Percentiles rank a stretch among this genome's conserved stretches.
phyloP scores from a whole-genome alignment of 2,797 vertebrate genomes.

The Chrysocyon brachyurus region DNA sequence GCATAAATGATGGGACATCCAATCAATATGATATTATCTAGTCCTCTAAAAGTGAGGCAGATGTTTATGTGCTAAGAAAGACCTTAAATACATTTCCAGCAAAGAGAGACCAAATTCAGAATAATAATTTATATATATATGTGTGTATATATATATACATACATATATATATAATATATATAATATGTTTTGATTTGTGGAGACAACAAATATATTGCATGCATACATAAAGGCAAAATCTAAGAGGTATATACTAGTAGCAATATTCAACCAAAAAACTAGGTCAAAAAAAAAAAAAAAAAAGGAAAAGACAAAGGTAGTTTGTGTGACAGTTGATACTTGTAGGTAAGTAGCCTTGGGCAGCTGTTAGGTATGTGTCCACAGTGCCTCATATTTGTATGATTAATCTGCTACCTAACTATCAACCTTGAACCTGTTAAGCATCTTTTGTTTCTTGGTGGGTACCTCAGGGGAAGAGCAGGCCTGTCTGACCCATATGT shows the following conservation, averaged over 20 bases:
- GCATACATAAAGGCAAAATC: neutral
- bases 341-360: neutral
- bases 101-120: neutral
- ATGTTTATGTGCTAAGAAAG: slow-evolving; percentile 13
- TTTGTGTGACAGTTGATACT: neutral
- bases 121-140: neutral
- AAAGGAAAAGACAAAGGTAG: neutral
- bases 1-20: neutral
- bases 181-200: neutral
- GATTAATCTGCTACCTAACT: neutral
- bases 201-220: neutral
- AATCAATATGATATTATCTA: neutral
- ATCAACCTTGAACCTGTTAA: neutral
- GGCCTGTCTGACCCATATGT: neutral
- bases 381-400: neutral
- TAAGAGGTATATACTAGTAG: neutral
- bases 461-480: neutral
- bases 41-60: neutral
- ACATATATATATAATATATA: no score
- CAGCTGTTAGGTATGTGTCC: neutral
- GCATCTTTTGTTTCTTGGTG: neutral
- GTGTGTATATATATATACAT: no score
- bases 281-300: neutral
- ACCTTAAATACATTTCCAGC: neutral
- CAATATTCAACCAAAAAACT: neutral